These are phyloP conservation scores for Pinctada fucata DNA, from an alignment of 2,888 invertebrate genomes.

Conservation along the genomic window DNA sequence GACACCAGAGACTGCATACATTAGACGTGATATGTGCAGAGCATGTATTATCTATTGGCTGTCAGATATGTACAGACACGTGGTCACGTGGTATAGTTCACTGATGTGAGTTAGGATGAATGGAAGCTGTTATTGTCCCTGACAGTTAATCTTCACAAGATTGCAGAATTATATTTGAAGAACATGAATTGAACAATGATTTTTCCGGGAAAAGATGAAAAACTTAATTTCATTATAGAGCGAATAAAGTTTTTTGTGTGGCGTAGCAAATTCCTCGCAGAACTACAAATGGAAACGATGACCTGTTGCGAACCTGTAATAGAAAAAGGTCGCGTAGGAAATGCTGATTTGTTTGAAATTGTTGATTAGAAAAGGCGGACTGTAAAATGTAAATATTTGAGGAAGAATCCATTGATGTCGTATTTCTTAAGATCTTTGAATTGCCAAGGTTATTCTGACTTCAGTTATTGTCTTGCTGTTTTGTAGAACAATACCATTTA, in stretches of 20 bases:
- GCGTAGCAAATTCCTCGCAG: neutral
- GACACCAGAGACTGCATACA: too few relatives aligned
- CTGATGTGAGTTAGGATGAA: too few relatives aligned
- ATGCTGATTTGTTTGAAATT: neutral
- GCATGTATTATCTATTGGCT: too few relatives aligned
- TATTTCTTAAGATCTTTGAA: too few relatives aligned
- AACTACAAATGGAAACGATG: neutral
- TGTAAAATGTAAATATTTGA: neutral
- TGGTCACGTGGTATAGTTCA: too few relatives aligned
- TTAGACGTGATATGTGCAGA: too few relatives aligned
- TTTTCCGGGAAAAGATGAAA: neutral
- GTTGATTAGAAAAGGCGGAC: neutral
- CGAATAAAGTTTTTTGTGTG: neutral
- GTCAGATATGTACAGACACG: too few relatives aligned
- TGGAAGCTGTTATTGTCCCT: neutral
- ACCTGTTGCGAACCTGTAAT: neutral
- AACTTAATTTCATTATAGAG: constrained; percentile 1
- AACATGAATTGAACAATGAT: neutral
- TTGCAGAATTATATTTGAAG: neutral
- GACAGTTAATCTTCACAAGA: neutral
- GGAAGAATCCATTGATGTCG: too few relatives aligned
- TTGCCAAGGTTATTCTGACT: too few relatives aligned
- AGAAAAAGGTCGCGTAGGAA: neutral
- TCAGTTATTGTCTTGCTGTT: too few relatives aligned
- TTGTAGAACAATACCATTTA: too few relatives aligned